Conservation (phyloP, 2,797 vertebrate genomes). For the Iguana delicatissima region DNA sequence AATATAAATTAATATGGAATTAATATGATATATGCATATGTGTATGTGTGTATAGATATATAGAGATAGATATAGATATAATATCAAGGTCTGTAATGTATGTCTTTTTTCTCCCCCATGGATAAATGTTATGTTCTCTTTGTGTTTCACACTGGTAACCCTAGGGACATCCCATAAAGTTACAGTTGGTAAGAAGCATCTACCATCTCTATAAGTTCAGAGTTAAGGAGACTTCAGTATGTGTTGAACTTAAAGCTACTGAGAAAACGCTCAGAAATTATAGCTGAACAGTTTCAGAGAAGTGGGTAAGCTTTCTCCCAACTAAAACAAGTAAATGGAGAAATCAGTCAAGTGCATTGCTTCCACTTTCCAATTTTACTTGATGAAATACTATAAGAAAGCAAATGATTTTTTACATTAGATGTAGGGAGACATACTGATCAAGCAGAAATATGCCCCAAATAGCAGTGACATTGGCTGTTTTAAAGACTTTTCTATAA, state of each 20-base stretch:
- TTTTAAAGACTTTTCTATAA: neutral
- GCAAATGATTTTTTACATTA: neutral
- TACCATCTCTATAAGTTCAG: neutral
- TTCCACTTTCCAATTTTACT: neutral
- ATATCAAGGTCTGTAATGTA: constrained; percentile 47
- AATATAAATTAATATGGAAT: constrained; percentile 60
- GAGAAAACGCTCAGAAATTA: neutral
- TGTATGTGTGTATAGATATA: neutral
- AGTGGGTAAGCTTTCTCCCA: neutral
- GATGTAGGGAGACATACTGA: neutral
- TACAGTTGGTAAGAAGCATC: neutral
- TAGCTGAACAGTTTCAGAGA: neutral
- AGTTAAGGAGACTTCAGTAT: neutral
- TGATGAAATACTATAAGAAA: neutral
- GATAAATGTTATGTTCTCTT: constrained; percentile 11
- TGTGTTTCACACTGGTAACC: neutral
- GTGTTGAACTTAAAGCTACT: neutral
- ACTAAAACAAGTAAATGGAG: neutral
- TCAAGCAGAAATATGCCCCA: neutral
- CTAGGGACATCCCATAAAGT: neutral
- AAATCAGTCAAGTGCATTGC: neutral
- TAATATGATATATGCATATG: constrained; percentile 27
- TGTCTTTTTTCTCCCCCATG: neutral
- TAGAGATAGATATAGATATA: neutral
- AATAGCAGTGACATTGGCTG: neutral